Percentiles rank a stretch among this genome's conserved stretches.
phyloP scores from a whole-genome alignment of 1,140 invertebrate genomes.

The Hycleus cichorii region DNA sequence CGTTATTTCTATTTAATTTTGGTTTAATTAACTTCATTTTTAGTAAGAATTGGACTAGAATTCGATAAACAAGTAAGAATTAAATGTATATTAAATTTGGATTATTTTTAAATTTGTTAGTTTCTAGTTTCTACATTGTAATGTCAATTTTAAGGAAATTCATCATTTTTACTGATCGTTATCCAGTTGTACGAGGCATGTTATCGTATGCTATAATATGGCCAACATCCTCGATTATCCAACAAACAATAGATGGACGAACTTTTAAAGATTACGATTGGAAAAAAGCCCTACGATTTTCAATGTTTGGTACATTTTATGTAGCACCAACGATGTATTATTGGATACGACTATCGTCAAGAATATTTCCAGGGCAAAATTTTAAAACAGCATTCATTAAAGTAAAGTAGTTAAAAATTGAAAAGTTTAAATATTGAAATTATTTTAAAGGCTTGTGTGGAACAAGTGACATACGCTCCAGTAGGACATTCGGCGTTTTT shows the following conservation, averaged over 20 bases:
- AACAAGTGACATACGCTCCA: constrained; percentile 76
- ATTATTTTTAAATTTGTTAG: too few species aligned
- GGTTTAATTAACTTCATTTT: too few species aligned
- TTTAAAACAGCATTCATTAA: constrained; percentile 58
- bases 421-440: constrained; percentile 9
- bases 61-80: too few species aligned
- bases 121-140: too few species aligned
- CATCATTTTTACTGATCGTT: constrained; percentile 32
- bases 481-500: constrained; percentile 73
- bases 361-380: constrained; percentile 56
- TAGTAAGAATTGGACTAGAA: too few species aligned
- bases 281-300: constrained; percentile 54
- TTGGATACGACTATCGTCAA: constrained; percentile 58
- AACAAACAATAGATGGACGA: constrained; percentile 47
- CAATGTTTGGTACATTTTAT: constrained; percentile 59
- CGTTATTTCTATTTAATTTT: too few species aligned
- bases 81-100: too few species aligned
- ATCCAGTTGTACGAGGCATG: constrained; percentile 59
- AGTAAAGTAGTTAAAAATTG: constrained; percentile 38
- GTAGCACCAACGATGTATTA: constrained; percentile 64
- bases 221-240: constrained; percentile 40
- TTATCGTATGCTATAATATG: constrained; percentile 59
- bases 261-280: constrained; percentile 51
- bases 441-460: constrained; percentile 59
- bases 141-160: too few species aligned